Evolutionary conservation across 2,113 vertebrate genomes (phyloP).

Genomic region (Hippolais icterina): DNA sequence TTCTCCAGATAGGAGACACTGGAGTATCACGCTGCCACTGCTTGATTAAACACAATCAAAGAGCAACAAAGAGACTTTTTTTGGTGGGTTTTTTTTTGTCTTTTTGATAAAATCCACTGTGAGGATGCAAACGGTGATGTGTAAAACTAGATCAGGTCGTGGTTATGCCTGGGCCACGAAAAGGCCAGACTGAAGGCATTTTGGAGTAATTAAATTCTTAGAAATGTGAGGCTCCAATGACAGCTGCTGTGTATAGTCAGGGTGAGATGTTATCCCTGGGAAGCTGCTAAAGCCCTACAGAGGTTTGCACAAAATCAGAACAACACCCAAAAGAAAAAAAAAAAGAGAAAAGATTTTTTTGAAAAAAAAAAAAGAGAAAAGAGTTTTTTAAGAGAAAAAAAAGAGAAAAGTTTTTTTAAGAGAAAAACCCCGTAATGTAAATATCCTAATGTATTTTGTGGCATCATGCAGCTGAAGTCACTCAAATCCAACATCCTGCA

Average conservation of each 20-base stretch:
- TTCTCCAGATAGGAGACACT: not conserved
- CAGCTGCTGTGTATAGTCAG: not conserved
- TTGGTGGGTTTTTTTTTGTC: not conserved
- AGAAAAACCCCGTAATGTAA: not conserved
- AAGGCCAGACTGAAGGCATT: not conserved
- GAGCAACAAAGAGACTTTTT: not conserved
- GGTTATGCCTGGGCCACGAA: not conserved
- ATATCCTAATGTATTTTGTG: not conserved
- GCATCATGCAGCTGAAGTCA: not conserved
- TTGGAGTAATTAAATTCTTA: not conserved
- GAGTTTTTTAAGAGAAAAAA: too few relatives aligned
- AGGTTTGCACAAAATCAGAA: too few relatives aligned
- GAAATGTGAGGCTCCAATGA: not conserved
- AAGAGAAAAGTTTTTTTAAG: not conserved
- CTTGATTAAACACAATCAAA: not conserved
- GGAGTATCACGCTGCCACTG: not conserved
- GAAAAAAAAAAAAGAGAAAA: too few relatives aligned
- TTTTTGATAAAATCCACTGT: not conserved
- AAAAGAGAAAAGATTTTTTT: too few relatives aligned
- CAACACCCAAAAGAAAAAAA: too few relatives aligned
- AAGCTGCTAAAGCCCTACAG: too few relatives aligned
- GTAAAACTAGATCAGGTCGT: not conserved
- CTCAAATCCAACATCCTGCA: not conserved
- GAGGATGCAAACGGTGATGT: not conserved
- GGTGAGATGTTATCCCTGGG: too few relatives aligned